phyloP scores from a whole-genome alignment of 2,113 vertebrate genomes.

The Lamprotornis superbus region DNA sequence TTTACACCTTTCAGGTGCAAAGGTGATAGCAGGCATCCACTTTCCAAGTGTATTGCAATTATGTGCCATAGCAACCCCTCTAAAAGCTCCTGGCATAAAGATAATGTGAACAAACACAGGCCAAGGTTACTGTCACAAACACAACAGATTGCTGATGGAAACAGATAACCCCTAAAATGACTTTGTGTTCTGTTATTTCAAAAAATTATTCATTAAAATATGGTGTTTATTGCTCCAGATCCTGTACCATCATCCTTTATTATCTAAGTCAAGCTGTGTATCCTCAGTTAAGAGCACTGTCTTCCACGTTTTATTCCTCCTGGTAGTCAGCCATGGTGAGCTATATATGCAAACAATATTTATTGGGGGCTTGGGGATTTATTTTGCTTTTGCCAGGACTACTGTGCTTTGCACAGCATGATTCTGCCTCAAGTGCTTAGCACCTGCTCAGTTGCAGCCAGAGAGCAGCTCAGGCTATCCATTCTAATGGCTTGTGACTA shows the following conservation, averaged over 20 bases:
- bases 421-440: neutral
- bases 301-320: conserved; percentile 6
- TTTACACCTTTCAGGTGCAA: neutral
- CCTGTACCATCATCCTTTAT: neutral
- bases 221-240: neutral
- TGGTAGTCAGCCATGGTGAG: neutral
- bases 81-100: neutral
- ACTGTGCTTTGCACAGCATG: neutral
- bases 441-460: neutral
- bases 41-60: neutral
- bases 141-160: conserved; percentile 23
- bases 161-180: neutral
- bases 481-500: neutral
- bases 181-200: neutral
- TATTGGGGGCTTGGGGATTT: neutral
- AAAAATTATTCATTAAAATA: conserved; percentile 32
- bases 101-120: neutral
- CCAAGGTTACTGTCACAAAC: neutral
- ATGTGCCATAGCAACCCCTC: neutral
- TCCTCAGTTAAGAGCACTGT: neutral
- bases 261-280: conserved; percentile 19
- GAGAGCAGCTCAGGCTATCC: neutral
- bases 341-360: conserved; percentile 6
- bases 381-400: conserved; percentile 12
- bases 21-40: neutral